phyloP scores from a whole-genome alignment of 2,113 vertebrate species.

The Sigmodon hispidus region DNA sequence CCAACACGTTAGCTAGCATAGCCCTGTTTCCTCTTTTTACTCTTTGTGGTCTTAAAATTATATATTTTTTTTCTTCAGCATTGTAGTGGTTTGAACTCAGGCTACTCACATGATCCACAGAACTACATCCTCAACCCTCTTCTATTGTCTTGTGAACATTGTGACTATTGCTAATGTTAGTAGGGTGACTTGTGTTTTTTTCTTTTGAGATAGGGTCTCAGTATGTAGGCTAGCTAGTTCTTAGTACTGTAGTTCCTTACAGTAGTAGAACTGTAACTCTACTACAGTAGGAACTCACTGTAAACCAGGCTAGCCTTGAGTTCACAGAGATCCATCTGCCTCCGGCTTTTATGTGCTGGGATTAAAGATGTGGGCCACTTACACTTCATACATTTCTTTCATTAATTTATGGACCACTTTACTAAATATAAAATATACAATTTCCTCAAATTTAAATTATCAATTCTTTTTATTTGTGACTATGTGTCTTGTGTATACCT shows the following conservation, averaged over 20 bases:
- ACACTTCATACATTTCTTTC: not conserved
- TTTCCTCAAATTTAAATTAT: not conserved
- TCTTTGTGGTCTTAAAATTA: not conserved
- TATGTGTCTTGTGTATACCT: not conserved
- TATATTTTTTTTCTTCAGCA: not conserved
- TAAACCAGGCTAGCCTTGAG: not conserved
- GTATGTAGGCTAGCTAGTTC: not conserved
- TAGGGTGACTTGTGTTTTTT: not conserved
- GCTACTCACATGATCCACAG: not conserved
- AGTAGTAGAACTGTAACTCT: too few relatives aligned
- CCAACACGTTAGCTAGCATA: not conserved
- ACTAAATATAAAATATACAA: not conserved
- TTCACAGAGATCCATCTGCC: not conserved
- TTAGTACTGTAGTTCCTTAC: too few relatives aligned
- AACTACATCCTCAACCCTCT: not conserved
- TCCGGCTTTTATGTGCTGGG: not conserved
- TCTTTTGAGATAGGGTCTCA: not conserved
- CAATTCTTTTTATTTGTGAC: not conserved
- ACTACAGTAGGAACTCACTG: not conserved
- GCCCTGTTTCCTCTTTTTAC: not conserved
- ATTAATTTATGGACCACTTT: slow-evolving; percentile 30
- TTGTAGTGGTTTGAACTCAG: not conserved
- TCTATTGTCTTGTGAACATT: not conserved
- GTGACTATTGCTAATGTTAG: not conserved
- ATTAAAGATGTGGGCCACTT: not conserved